Base-by-base conservation (phyloP, 37 sponge, comb jelly and placozoan genomes). In the Agelas oroides region DNA sequence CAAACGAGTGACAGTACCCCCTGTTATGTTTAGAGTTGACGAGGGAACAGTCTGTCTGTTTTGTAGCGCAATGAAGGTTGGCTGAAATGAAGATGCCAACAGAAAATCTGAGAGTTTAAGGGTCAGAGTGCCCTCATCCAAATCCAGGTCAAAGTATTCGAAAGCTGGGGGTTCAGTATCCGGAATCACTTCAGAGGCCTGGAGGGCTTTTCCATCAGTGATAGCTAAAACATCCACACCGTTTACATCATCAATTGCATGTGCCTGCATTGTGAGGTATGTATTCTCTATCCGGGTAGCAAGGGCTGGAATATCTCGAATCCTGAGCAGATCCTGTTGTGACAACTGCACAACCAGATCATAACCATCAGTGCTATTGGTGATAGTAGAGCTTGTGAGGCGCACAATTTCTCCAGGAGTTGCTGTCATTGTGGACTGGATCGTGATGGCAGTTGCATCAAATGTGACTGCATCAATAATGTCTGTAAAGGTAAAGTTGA, bases 161-260 rank as follows among this genome's bases (percentile, higher is more conserved):
- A 97, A 82, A 34, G 46, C 60, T 38, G 95, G 97, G 46, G 90
- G 90, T 25, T 86, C 77, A 0, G 25, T 53, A 79, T 97, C 97
- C 53, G 75, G 76, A 13, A 86, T 79, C 14, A 92, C 83, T 20
- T 6, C 54, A n/a, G 65, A 41, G 33, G 83, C 95, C 53, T 73
- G 80, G 23, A 97, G 37, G 13, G 97, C 94, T 73, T 97, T 97
- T 8, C 90, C 92, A 79, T 93, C 87, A 58, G 92, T 89, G 24
- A 97, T 79, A 33, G 95, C 97, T 25, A 97, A 65, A 6, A 95
- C 83, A 75, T 97, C 92, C 2, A 87, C 77, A 28, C 88, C 88
- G 74, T 79, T 86, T 6, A 97, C 77, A 88, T 97, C 94, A 86
- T 97, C 97, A 80, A 97, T 87, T 14, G 85, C 97, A 86, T 80